Conservation (phyloP, 2,113 vertebrate genomes). For the Melanostigma gelatinosum region DNA sequence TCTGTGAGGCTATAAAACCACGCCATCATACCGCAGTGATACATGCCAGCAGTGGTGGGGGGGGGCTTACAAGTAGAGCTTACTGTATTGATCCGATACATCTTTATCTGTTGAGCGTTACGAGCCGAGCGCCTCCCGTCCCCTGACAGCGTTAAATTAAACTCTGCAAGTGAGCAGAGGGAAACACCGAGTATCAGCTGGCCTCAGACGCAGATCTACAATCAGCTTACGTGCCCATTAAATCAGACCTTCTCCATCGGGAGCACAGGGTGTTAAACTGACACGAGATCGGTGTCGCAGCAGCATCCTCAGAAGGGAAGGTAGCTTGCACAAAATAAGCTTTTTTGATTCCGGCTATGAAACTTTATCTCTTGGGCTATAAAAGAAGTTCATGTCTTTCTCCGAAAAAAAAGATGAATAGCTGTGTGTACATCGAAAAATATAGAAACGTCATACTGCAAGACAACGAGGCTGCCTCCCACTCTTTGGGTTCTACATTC, state of each 20-base stretch:
- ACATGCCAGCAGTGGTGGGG: background rate
- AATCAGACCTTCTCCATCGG: slow-evolving; percentile 38
- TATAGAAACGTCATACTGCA: too few relatives aligned
- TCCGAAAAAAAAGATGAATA: background rate
- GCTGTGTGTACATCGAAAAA: too few relatives aligned
- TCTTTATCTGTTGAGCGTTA: slow-evolving; percentile 54
- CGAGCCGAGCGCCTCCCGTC: slow-evolving; percentile 23
- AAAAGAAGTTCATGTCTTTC: background rate
- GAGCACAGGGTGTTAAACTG: slow-evolving; percentile 36
- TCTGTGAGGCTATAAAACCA: background rate
- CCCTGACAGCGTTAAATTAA: slow-evolving; percentile 58
- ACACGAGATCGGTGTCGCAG: slow-evolving; percentile 44
- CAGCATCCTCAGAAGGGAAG: background rate
- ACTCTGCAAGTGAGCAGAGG: slow-evolving; percentile 40
- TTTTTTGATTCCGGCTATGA: background rate
- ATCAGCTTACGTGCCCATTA: slow-evolving; percentile 55
- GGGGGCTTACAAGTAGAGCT: slow-evolving; percentile 33
- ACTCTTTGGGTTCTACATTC: too few relatives aligned
- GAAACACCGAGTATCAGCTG: slow-evolving; percentile 19
- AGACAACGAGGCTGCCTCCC: too few relatives aligned
- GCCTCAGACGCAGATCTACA: slow-evolving; percentile 35
- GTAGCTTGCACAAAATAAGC: slow-evolving; percentile 5
- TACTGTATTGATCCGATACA: slow-evolving; percentile 57
- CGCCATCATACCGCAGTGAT: background rate
- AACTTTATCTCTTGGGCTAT: background rate